Conservation (phyloP, 2,888 invertebrate genomes). For the Callimorpha dominula region DNA sequence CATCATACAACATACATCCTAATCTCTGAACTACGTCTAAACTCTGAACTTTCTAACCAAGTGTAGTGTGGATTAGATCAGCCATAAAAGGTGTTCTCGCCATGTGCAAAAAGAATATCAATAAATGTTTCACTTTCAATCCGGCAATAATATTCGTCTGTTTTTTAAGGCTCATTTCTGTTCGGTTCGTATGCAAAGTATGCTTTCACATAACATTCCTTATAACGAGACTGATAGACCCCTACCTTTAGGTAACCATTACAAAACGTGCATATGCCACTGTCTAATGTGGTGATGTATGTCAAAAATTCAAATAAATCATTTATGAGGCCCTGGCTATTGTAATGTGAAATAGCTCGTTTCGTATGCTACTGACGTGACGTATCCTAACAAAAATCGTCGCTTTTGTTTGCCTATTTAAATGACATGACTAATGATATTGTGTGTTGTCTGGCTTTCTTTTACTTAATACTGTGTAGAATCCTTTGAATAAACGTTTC, state of each 20-base stretch:
- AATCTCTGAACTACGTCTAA: no score
- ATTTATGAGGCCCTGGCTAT: conserved; percentile 48
- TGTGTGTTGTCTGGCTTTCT: conserved; percentile 4
- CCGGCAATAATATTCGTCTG: no score
- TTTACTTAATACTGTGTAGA: neutral
- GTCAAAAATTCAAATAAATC: conserved; percentile 56
- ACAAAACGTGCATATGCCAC: conserved; percentile 1
- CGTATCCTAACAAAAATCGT: conserved; percentile 14
- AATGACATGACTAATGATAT: conserved; percentile 24
- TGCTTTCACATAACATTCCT: no score
- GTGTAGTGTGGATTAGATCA: no score
- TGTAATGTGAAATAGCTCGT: conserved; percentile 43
- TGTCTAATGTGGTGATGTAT: conserved; percentile 31
- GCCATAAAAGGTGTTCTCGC: no score
- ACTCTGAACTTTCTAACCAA: neutral
- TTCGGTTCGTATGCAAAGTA: no score
- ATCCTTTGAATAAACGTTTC: neutral
- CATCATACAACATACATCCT: no score
- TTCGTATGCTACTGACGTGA: conserved; percentile 34
- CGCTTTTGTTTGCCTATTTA: conserved; percentile 31
- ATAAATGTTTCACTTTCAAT: no score
- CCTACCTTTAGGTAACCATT: neutral
- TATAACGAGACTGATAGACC: no score
- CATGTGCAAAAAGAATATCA: no score
- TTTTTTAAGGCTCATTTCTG: no score